Evolutionary conservation across 1,140 invertebrate species (phyloP).

Genomic region (Orussus abietinus): DNA sequence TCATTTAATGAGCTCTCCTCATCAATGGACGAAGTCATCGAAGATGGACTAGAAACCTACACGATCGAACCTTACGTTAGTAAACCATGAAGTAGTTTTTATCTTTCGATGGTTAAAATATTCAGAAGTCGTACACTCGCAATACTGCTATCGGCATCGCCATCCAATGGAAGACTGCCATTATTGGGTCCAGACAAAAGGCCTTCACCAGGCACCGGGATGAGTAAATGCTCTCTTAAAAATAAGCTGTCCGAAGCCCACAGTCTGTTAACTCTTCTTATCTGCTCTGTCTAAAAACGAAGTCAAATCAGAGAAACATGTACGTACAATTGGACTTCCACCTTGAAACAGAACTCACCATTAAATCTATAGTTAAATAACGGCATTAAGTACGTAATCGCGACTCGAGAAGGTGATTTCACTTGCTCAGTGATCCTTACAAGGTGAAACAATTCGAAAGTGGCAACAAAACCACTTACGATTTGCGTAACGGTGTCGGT

Average conservation of each 20-base stretch:
- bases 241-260: constrained; percentile 88
- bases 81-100: not conserved
- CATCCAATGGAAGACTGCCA: constrained; percentile 27
- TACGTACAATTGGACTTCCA: too few species aligned
- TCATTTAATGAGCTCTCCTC: constrained; percentile 72
- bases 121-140: constrained; percentile 33
- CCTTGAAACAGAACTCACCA: too few species aligned
- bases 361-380: too few species aligned
- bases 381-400: too few species aligned
- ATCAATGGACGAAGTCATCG: constrained; percentile 49
- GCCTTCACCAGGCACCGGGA: constrained; percentile 68
- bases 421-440: too few species aligned
- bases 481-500: too few species aligned
- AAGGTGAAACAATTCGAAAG: too few species aligned
- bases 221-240: constrained; percentile 74
- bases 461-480: too few species aligned
- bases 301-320: too few species aligned
- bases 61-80: constrained; percentile 7
- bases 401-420: too few species aligned
- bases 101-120: too few species aligned
- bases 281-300: constrained; percentile 84
- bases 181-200: constrained; percentile 56
- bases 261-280: constrained; percentile 79
- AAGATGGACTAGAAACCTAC: constrained; percentile 43
- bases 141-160: constrained; percentile 20